A percentile compares a stretch with the other conserved stretches of the same genome.
Evolutionary conservation across 2,888 invertebrate species (phyloP).

Genomic region (Volucella bombylans): DNA sequence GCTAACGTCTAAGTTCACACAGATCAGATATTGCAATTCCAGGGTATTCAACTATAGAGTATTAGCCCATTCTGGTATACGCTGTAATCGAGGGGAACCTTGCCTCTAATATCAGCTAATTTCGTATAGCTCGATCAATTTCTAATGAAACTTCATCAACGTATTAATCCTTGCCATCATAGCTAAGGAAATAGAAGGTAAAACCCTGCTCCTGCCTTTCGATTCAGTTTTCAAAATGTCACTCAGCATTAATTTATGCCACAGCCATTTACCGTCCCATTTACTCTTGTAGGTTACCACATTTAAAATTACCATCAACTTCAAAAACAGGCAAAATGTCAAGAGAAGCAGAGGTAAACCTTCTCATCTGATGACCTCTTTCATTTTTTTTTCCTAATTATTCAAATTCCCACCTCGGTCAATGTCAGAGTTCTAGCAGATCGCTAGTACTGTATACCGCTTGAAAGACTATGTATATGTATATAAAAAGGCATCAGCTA

Average conservation of each 20-base stretch:
- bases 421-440: slow-evolving; percentile 16
- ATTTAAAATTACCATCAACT: not conserved
- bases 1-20: too few species aligned
- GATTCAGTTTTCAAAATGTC: not conserved
- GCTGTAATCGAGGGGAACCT: too few species aligned
- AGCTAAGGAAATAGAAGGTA: too few species aligned
- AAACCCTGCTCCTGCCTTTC: too few species aligned
- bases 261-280: not conserved
- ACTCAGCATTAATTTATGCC: not conserved
- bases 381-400: slow-evolving; percentile 32
- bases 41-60: too few species aligned
- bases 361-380: not conserved
- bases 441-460: not conserved
- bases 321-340: not conserved
- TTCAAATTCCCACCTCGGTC: slow-evolving; percentile 39
- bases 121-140: too few species aligned
- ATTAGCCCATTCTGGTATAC: too few species aligned
- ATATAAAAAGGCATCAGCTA: slow-evolving; percentile 3
- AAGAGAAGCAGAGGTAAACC: not conserved
- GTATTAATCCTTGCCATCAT: too few species aligned
- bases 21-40: too few species aligned
- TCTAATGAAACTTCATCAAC: too few species aligned
- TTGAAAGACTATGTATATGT: slow-evolving; percentile 16
- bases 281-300: not conserved
- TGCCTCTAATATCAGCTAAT: too few species aligned